A percentile compares a stretch with the other conserved stretches of the same genome.
Evolutionary conservation across 2,888 invertebrate genomes (phyloP).

Genomic region (Strigamia maritima): DNA sequence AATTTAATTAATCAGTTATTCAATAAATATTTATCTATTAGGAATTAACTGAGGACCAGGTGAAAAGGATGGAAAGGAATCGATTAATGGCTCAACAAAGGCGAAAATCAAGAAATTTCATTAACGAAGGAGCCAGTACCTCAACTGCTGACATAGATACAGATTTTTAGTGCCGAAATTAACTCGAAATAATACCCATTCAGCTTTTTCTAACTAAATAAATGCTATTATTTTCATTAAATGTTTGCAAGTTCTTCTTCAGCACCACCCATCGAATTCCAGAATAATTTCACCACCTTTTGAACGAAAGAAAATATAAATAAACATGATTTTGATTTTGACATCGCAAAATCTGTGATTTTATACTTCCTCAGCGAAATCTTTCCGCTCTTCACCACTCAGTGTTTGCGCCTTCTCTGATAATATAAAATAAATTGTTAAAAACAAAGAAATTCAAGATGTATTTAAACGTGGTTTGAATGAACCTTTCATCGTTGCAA

Average conservation of each 20-base stretch:
- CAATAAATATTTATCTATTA: neutral
- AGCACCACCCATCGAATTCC: slow-evolving; percentile 71
- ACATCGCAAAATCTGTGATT: neutral
- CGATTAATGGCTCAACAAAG: slow-evolving; percentile 63
- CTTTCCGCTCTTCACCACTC: slow-evolving; percentile 63
- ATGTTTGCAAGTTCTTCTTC: slow-evolving; percentile 61
- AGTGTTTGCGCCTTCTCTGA: slow-evolving; percentile 60
- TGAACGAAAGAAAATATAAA: neutral
- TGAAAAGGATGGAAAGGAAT: slow-evolving; percentile 67
- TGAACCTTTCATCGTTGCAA: slow-evolving; percentile 64
- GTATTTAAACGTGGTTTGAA: neutral
- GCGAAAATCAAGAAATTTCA: neutral
- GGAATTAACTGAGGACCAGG: slow-evolving; percentile 61
- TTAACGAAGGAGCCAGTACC: neutral
- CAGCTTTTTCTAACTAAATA: no score
- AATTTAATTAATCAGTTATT: neutral
- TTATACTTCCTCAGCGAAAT: slow-evolving; percentile 64
- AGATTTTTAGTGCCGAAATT: neutral
- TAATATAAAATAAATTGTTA: neutral
- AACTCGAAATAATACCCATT: neutral
- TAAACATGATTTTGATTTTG: no score
- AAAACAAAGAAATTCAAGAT: neutral
- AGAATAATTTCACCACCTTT: slow-evolving; percentile 66
- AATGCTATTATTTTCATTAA: slow-evolving; percentile 44
- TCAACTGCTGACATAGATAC: neutral